Evolutionary conservation across 2,888 invertebrate species (phyloP).

Genomic region (Orgyia antiqua): DNA sequence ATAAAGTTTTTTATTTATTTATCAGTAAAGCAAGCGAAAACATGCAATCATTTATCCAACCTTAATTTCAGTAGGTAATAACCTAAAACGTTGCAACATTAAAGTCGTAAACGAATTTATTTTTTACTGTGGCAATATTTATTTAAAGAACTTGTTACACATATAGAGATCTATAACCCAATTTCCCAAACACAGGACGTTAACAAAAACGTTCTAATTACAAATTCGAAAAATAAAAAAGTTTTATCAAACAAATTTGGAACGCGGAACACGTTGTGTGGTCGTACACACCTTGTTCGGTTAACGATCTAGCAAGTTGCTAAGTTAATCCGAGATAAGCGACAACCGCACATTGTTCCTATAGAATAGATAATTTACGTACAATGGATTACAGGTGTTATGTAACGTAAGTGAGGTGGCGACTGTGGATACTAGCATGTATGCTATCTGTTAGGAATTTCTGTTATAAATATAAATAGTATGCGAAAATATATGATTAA

Average conservation of each 20-base stretch:
- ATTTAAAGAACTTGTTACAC: not conserved
- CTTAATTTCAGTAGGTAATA: too few species aligned
- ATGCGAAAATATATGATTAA: too few species aligned
- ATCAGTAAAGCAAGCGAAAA: too few species aligned
- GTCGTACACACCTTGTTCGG: slow-evolving; percentile 28
- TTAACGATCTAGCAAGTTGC: slow-evolving; percentile 20
- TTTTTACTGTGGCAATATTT: not conserved
- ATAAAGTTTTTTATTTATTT: too few species aligned
- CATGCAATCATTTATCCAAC: too few species aligned
- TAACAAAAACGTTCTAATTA: slow-evolving; percentile 1
- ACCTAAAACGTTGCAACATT: too few species aligned
- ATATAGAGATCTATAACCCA: not conserved
- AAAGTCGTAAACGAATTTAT: too few species aligned
- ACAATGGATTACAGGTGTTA: slow-evolving; percentile 32
- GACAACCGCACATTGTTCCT: slow-evolving; percentile 39
- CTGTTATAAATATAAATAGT: too few species aligned
- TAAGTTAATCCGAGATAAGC: slow-evolving; percentile 45
- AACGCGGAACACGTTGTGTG: slow-evolving; percentile 42
- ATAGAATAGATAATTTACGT: slow-evolving; percentile 49
- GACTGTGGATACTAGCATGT: too few species aligned
- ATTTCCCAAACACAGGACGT: not conserved
- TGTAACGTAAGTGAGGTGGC: slow-evolving; percentile 21
- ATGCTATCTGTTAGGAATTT: too few species aligned
- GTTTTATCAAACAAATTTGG: slow-evolving; percentile 26
- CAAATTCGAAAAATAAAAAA: slow-evolving; percentile 12